These are phyloP conservation scores for Onychomys arenicola DNA, from an alignment of 2,797 vertebrate genomes.

Conservation along the genomic window DNA sequence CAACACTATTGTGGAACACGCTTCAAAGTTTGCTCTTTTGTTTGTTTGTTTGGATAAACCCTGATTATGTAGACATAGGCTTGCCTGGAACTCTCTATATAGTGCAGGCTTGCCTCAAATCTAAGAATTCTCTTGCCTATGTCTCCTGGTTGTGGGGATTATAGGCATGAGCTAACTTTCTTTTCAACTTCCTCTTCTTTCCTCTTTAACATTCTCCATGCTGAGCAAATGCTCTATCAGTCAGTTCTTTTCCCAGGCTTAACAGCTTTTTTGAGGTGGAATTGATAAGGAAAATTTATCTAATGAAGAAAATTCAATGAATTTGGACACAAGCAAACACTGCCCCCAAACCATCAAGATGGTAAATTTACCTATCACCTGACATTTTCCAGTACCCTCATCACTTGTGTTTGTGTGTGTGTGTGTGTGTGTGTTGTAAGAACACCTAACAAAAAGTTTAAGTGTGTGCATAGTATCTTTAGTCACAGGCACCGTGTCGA, in stretches of 20 bases:
- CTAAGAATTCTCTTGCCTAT: not conserved
- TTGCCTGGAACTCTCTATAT: not conserved
- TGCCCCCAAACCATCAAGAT: not conserved
- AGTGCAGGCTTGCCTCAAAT: not conserved
- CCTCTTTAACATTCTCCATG: rapidly evolving
- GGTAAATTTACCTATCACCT: not conserved
- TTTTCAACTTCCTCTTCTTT: not conserved
- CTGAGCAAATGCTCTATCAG: not conserved
- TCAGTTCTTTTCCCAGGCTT: not conserved
- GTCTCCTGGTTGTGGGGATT: not conserved
- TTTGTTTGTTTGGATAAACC: not conserved
- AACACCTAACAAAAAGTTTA: not conserved
- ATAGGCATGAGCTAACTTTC: not conserved
- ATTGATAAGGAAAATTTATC: not conserved
- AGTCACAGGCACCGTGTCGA: not conserved
- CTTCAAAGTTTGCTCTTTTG: not conserved
- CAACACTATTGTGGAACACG: not conserved
- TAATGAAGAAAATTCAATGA: not conserved
- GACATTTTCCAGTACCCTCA: not conserved
- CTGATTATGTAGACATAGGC: not conserved
- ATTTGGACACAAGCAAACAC: not conserved
- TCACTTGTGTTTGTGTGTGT: not conserved
- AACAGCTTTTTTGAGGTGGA: not conserved
- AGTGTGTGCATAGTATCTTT: not conserved
- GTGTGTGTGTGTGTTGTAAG: not conserved